Conservation (phyloP, 2,888 invertebrate species). For the Agonopterix heracliana region DNA sequence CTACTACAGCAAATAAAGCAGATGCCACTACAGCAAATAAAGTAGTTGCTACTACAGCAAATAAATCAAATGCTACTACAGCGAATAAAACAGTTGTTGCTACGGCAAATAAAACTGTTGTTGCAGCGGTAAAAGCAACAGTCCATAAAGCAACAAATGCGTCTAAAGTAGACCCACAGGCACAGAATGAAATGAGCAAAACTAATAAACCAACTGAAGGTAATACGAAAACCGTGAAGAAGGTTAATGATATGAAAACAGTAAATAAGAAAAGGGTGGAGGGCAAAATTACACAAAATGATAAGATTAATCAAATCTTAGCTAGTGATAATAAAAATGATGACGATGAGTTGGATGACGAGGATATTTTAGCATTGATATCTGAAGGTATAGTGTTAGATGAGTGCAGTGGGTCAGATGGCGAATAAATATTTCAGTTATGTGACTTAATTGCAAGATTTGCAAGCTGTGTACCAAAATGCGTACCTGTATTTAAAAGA, state of each 20-base stretch:
- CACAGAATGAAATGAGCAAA: not conserved
- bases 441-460: too few relatives aligned
- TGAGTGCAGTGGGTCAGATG: slow-evolving; percentile 55
- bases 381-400: slow-evolving; percentile 55
- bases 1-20: too few relatives aligned
- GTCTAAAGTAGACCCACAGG: too few relatives aligned
- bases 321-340: not conserved
- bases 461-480: too few relatives aligned
- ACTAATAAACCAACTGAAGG: not conserved
- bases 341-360: slow-evolving; percentile 49
- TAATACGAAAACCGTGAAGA: not conserved
- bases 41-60: too few relatives aligned
- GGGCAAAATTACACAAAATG: not conserved
- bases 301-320: not conserved
- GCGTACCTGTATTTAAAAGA: too few relatives aligned
- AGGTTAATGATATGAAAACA: not conserved
- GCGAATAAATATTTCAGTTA: slow-evolving; percentile 20
- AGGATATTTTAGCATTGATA: slow-evolving; percentile 53
- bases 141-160: too few relatives aligned
- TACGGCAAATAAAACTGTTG: too few relatives aligned
- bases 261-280: not conserved
- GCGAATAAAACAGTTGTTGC: too few relatives aligned
- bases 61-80: too few relatives aligned
- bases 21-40: too few relatives aligned
- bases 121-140: too few relatives aligned